A percentile compares a stretch with the other conserved stretches of the same genome.
Conservation (phyloP, 1,140 invertebrate genomes). For the Drosophila quadrilineata region DNA sequence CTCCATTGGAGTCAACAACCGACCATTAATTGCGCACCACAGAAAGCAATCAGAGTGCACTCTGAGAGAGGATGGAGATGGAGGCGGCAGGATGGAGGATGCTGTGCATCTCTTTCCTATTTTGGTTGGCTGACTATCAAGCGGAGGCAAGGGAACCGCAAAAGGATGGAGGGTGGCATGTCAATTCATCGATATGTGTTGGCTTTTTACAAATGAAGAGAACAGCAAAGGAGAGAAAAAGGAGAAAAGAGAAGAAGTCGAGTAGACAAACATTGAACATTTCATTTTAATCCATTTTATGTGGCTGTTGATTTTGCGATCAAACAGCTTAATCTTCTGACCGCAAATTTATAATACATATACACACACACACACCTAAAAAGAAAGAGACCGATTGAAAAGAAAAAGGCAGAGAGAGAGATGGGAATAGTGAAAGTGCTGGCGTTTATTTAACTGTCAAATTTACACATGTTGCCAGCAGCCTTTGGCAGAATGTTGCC, state of each 20-base stretch:
- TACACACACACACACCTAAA: not conserved
- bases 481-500: too few relatives aligned
- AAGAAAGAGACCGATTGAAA: not conserved
- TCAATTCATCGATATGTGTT: constrained; percentile 31
- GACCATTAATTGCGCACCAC: constrained; percentile 68
- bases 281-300: constrained; percentile 73
- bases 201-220: constrained; percentile 25
- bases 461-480: constrained; percentile 60
- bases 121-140: too few relatives aligned
- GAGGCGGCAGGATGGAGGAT: too few relatives aligned
- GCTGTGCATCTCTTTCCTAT: too few relatives aligned
- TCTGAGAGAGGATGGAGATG: constrained; percentile 8
- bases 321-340: constrained; percentile 71
- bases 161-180: not conserved
- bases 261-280: constrained; percentile 21
- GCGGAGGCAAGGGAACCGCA: not conserved
- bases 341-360: constrained; percentile 64
- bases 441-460: constrained; percentile 63
- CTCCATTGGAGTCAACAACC: constrained; percentile 12
- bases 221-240: not conserved
- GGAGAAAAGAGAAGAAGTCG: not conserved
- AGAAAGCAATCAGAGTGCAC: constrained; percentile 69
- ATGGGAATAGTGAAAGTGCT: too few relatives aligned
- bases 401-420: not conserved
- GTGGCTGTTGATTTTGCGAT: constrained; percentile 75